Evolutionary conservation across 2,797 vertebrate species (phyloP), one percentile per base, ranked within the genome.

Genomic region (Valencia hispanica): DNA sequence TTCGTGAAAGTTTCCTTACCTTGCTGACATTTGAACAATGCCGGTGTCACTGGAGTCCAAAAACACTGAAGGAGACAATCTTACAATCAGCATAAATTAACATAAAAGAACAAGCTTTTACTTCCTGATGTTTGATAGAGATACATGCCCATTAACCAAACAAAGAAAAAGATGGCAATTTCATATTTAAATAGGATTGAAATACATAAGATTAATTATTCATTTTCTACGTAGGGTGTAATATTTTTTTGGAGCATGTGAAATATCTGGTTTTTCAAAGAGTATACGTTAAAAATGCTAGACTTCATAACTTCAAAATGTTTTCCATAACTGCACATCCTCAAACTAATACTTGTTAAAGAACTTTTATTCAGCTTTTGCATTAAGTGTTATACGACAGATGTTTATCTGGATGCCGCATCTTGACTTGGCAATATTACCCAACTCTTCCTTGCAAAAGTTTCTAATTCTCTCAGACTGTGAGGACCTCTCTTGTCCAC

Each of bases 21-120:
- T 25, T 66, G 79, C 70, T 87, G 90, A 89, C 87, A 89, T 91
- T 89, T 90, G 84, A 89, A 86, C 79, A 75, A 65, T 81, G 77
- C 78, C 74, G 70, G 34, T 78, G 74, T 82, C 74, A 81, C 27
- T 55, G 74, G 48, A 72, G 75, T 32, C 32, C 11, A 47, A 75
- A 75, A 66, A 48, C 25, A 73, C 3, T 5, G 45, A 27, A 74
- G 32, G 61, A 51, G 61, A 39, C 39, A 45, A 75, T 84, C 20
- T 55, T 43, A 43, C 39, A 66, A 66, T 66, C 65, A 66, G 65
- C 65, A 68, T 75, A 68, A 22, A 75, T 75, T 68, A 55, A 20
- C 51, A 72, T 75, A 18, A 66, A 32, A 79, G 65, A 65, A 5
- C 36, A 66, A 71, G 74, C 10, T 15, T 71, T 53, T 41, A 45